Conservation (phyloP, 2,888 invertebrate species). For the Drosophila siamana region DNA sequence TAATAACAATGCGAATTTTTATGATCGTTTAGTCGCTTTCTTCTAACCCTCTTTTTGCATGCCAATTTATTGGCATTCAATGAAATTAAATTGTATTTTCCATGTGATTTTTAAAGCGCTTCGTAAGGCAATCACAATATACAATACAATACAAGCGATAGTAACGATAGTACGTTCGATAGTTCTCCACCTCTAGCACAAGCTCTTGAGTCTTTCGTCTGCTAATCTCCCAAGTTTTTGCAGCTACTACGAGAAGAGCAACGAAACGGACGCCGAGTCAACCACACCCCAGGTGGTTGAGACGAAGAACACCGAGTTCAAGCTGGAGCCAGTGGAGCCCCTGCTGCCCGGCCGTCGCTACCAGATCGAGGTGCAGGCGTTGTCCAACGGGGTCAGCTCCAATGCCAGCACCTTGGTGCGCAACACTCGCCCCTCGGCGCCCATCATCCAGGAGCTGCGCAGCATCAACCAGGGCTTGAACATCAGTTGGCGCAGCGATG, state of each 20-base stretch:
- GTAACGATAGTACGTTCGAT: too few relatives aligned
- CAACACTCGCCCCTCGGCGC: slow-evolving; percentile 94
- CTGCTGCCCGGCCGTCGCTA: slow-evolving; percentile 95
- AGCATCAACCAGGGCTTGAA: slow-evolving; percentile 90
- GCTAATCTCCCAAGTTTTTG: too few relatives aligned
- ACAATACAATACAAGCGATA: too few relatives aligned
- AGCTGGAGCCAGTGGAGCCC: slow-evolving; percentile 91
- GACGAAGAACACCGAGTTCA: slow-evolving; percentile 88
- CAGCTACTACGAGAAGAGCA: slow-evolving; percentile 93
- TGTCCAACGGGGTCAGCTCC: slow-evolving; percentile 93
- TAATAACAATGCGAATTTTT: too few relatives aligned
- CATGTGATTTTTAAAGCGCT: too few relatives aligned
- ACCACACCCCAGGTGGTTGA: slow-evolving; percentile 85
- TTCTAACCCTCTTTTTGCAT: too few relatives aligned
- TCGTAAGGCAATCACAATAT: too few relatives aligned
- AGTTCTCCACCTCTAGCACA: background rate
- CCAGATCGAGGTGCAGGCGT: slow-evolving; percentile 92
- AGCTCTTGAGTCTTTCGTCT: too few relatives aligned
- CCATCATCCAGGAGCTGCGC: slow-evolving; percentile 92
- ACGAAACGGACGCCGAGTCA: slow-evolving; percentile 90
- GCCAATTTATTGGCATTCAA: too few relatives aligned
- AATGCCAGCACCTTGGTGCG: slow-evolving; percentile 90
- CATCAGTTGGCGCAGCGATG: slow-evolving; percentile 96
- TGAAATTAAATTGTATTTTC: too few relatives aligned
- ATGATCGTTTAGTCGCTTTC: too few relatives aligned